A percentile compares a stretch with the other conserved stretches of the same genome.
Evolutionary conservation across 2,113 vertebrate genomes (phyloP).

Genomic region (Oxyura jamaicensis): DNA sequence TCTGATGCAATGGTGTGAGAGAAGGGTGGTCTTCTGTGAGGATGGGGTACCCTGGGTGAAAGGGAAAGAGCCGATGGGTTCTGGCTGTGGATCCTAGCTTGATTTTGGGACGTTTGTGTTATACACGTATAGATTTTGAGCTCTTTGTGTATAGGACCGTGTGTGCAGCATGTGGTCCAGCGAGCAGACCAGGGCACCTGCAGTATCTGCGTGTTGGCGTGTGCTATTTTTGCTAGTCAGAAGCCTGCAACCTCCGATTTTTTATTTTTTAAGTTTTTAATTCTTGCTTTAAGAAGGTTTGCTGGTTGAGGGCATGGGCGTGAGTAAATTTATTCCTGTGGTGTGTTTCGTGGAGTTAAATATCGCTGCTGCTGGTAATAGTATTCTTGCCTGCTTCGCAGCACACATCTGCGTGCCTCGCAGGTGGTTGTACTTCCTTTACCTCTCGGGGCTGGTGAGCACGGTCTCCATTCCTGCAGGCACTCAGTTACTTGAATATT

Average conservation of each 20-base stretch:
- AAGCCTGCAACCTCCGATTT: neutral
- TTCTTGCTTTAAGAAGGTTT: neutral
- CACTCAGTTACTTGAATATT: neutral
- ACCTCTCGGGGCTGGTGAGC: neutral
- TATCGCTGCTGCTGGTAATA: neutral
- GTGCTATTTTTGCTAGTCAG: neutral
- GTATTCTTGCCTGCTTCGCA: neutral
- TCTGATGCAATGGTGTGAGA: neutral
- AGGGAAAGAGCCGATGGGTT: neutral
- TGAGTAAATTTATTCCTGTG: neutral
- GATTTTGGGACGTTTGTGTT: neutral
- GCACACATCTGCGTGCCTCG: neutral
- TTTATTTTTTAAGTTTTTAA: neutral
- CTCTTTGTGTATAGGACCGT: neutral
- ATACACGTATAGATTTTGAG: fast-evolving
- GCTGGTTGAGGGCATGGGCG: neutral
- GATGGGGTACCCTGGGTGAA: neutral
- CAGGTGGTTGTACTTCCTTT: neutral
- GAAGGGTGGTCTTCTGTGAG: neutral
- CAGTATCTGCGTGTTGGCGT: neutral
- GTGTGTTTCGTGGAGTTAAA: neutral
- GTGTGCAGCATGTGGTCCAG: neutral
- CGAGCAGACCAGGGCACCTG: neutral
- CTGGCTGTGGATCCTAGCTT: neutral
- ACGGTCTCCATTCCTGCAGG: neutral